Evolutionary conservation across 2,888 invertebrate genomes (phyloP), one percentile per base, ranked within the genome.

Genomic region (Acronicta leporina): DNA sequence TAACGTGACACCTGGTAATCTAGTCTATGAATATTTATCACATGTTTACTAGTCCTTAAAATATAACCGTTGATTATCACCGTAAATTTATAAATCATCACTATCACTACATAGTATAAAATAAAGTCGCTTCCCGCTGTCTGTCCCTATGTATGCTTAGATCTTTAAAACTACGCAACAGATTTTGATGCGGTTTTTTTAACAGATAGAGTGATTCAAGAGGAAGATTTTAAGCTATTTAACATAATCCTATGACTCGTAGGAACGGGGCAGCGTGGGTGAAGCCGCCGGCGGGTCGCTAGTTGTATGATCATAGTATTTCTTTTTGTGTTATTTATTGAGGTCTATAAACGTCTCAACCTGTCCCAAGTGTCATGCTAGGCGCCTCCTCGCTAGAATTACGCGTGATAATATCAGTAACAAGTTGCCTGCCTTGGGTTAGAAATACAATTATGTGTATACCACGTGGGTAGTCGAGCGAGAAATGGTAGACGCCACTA

Each of bases 341-440:
- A 0, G 7, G 14, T 35, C 16, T 50, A 42, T 15, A 49, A 38
- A n/a, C 13, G 33, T 25, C 25, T 6, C 13, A n/a, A 20, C 25
- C 2, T 15, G 27, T 38, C 5, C 14, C 8, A 49, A 54, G 48
- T 57, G 54, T 65, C 38, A 3, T 20, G 0, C 30, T 8, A 47
- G 57, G 59, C 51, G 56, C 54, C 48, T 64, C 48, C 30, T 33
- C 41, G 69, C 51, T 58, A 63, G 62, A 58, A 59, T 62, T 65
- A 67, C 49, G 15, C 45, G 63, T 70, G 75, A 72, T 78, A 68
- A 68, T 27, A 63, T 59, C 51, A 49, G 41, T 68, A 59, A 65
- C 64, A 57, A 71, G 66, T 60, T 46, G 60, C 57, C 51, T 46
- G 60, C 57, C 51, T 16, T 6, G 6, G 44, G 57, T 43, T 57